Percentiles rank a stretch among this genome's conserved stretches.
Conservation (phyloP, 2,797 vertebrate genomes). For the Pseudochirops cupreus region DNA sequence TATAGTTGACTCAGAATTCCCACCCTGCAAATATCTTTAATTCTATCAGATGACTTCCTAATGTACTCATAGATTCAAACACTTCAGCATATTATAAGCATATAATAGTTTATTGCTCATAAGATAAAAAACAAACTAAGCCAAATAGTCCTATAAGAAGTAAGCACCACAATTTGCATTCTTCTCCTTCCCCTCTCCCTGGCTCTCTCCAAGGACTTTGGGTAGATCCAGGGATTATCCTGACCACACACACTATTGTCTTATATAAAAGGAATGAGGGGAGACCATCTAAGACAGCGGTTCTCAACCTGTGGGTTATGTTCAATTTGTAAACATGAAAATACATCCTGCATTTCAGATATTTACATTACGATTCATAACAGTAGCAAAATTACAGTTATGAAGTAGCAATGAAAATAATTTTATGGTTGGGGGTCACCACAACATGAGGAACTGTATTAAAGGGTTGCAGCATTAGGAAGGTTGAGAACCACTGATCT, state of each 20-base stretch:
- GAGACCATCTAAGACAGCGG: not conserved
- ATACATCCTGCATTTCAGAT: too few species aligned
- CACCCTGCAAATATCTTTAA: not conserved
- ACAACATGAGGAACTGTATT: too few species aligned
- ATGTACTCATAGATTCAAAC: not conserved
- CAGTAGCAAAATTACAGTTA: too few species aligned
- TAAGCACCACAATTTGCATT: not conserved
- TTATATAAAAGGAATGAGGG: not conserved
- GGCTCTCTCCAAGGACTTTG: not conserved
- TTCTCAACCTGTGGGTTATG: too few species aligned
- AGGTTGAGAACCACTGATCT: too few species aligned
- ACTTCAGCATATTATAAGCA: not conserved
- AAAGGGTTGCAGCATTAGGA: too few species aligned
- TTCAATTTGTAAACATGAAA: too few species aligned
- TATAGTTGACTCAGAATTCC: not conserved
- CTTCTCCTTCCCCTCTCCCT: not conserved
- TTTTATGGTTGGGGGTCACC: too few species aligned
- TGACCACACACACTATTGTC: not conserved
- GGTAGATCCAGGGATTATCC: not conserved
- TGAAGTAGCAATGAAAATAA: too few species aligned
- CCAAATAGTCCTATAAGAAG: not conserved
- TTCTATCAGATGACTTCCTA: not conserved
- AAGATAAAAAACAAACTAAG: not conserved
- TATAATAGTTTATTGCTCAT: not conserved
- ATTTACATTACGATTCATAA: too few species aligned